Evolutionary conservation across 2,113 vertebrate species (phyloP), one percentile per base, ranked within the genome.

Genomic region (Onychostruthus taczanowskii): DNA sequence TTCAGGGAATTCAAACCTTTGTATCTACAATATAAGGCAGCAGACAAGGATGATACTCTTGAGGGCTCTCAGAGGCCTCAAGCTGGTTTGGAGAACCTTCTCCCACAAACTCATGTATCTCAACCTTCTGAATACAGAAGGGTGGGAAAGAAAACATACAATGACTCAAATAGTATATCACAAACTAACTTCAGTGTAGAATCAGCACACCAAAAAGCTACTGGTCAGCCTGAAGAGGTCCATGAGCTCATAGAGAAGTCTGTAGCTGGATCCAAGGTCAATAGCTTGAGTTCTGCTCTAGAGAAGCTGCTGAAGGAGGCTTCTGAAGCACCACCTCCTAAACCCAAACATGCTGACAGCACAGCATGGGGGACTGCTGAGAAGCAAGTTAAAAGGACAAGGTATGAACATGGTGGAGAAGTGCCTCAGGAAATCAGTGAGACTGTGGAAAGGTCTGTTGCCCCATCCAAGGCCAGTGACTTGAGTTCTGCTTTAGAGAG

Each of bases 241-340:
- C 52, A 4, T 83, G 97, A 97, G 59, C 86, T 24, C 28, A n/a
- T 46, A 59, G 96, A 72, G 56, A 94, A 92, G 47, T 95, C 64
- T n/a, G 9, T 84, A 49, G 77, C 37, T 43, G 31, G 7, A 53
- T 20, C 64, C n/a, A 83, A n/a, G 26, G 31, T 33, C 26, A 77
- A 23, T 41, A 47, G 39, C 35, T 64, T 93, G 58, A 80, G 35
- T 46, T 33, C 74, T 59, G 67, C 23, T 53, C n/a, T 97, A 21
- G 52, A 86, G 69, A 96, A 55, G 27, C 35, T 95, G 56, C 78
- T 95, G 61, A 46, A 66, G n/a, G 88, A 96, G 30, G 43, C 55
- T 2, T 73, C 72, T 20, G 84, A 90, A 84, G 63, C 30, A 9
- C 53, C 74, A 7, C 55, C 80, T 39, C 9, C 13, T 63, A 39